Conservation (phyloP, 2,888 invertebrate species). For the Luffia ferchaultella region DNA sequence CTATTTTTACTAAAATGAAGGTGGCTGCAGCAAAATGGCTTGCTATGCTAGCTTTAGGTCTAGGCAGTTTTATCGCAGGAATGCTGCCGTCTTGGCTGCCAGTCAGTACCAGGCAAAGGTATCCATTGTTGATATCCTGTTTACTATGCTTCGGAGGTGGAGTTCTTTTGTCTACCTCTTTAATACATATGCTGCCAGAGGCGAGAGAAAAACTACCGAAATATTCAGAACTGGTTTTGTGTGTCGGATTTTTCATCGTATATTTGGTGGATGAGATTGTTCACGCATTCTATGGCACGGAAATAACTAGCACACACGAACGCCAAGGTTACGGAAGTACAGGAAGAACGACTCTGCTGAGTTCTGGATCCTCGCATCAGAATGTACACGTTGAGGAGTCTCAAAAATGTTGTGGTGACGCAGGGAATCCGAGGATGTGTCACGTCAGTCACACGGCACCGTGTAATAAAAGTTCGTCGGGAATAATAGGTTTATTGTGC, state of each 20-base stretch:
- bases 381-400: slow-evolving; percentile 30
- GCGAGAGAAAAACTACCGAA: slow-evolving; percentile 67
- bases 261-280: slow-evolving; percentile 78
- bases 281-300: slow-evolving; percentile 68
- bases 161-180: slow-evolving; percentile 77
- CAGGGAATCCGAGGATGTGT: slow-evolving; percentile 57
- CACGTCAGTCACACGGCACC: slow-evolving; percentile 74
- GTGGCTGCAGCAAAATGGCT: slow-evolving; percentile 68
- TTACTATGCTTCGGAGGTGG: slow-evolving; percentile 84
- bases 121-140: slow-evolving; percentile 72
- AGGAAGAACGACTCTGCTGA: slow-evolving; percentile 33
- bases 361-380: slow-evolving; percentile 7
- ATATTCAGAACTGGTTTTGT: slow-evolving; percentile 71
- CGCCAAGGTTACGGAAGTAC: slow-evolving; percentile 26
- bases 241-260: slow-evolving; percentile 74
- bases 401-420: slow-evolving; percentile 29
- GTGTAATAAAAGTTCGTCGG: slow-evolving; percentile 68
- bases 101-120: slow-evolving; percentile 59
- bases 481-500: slow-evolving; percentile 71
- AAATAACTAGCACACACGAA: slow-evolving; percentile 4
- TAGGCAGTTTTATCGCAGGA: slow-evolving; percentile 75
- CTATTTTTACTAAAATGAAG: slow-evolving; percentile 58
- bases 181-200: slow-evolving; percentile 85
- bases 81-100: slow-evolving; percentile 74
- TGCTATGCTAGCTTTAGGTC: slow-evolving; percentile 71